phyloP scores from a whole-genome alignment of 2,888 invertebrate genomes.

The Lepidochrysops patricia region DNA sequence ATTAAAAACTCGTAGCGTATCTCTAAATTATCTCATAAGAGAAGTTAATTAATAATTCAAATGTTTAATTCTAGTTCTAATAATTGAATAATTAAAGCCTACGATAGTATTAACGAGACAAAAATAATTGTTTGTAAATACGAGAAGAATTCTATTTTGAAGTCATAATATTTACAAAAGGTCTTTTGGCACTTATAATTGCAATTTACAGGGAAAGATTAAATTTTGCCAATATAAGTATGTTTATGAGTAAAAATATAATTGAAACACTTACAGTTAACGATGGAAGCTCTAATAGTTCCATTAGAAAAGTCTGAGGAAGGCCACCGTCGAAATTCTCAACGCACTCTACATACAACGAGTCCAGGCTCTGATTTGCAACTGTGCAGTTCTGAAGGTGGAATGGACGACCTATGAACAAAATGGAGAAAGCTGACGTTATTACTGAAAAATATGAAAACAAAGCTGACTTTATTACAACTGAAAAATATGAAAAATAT shows the following conservation, averaged over 20 bases:
- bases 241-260: not conserved
- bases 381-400: constrained; percentile 91
- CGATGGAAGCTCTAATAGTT: constrained; percentile 82
- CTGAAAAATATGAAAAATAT: too few species aligned
- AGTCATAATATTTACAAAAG: not conserved
- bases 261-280: constrained; percentile 47
- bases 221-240: too few species aligned
- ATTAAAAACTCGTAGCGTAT: not conserved
- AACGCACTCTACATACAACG: constrained; percentile 87
- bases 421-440: too few species aligned
- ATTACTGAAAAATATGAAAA: too few species aligned
- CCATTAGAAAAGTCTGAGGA: constrained; percentile 89
- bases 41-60: not conserved
- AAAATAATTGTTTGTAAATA: not conserved
- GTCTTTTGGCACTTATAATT: too few species aligned
- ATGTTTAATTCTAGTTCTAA: too few species aligned
- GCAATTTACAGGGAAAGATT: too few species aligned
- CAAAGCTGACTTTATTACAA: too few species aligned
- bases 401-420: constrained; percentile 85
- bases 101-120: not conserved
- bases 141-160: not conserved
- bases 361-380: constrained; percentile 89
- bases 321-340: constrained; percentile 92
- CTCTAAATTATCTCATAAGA: not conserved
- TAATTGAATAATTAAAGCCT: not conserved